Evolutionary conservation across 2,113 vertebrate genomes (phyloP), one percentile per base, ranked within the genome.

Genomic region (Camelus dromedarius): DNA sequence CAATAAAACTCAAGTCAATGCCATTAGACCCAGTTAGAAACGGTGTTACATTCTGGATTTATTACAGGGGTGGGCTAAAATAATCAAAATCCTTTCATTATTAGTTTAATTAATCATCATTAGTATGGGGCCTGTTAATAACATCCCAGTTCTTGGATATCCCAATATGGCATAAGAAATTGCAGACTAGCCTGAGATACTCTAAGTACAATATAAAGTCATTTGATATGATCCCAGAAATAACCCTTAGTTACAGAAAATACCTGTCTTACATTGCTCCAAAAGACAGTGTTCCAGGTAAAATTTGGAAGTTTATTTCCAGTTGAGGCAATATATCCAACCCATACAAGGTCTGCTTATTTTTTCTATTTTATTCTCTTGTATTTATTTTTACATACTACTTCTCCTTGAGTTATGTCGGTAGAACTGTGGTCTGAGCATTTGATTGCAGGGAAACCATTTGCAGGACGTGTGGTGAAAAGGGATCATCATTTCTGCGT

Each of bases 241-340:
- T 76, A 88, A n/a, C 3, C 42, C 32, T 19, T 64, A 92, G 67
- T 94, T 92, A 89, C 11, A 13, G 64, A 95, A 96, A 64, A 46
- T 46, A 90, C 13, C 64, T 30, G 67, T 75, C 92, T 87, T 14
- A 50, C 16, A n/a, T 93, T 95, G 28, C 90, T 87, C 73, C 89
- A 86, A 24, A 93, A 90, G 64, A 64, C 42, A 7, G 15, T 32
- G 5, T 69, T 62, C 26, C 54, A 38, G 6, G 35, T 85, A 86
- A 89, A 81, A 85, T 83, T 38, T 75, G 32, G 24, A 73, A 30
- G 16, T 46, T 67, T 73, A 28, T 32, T 97, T 94, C 89, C 89
- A 81, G 72, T 94, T 81, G 35, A 89, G 58, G 54, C 79, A 85
- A 92, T 22, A 22, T 3, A 54, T n/a, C 48, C 60, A 86, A n/a